A percentile compares a stretch with the other conserved stretches of the same genome.
Conservation (phyloP, 2,888 invertebrate genomes). For the Phoenoteleia sp. region DNA sequence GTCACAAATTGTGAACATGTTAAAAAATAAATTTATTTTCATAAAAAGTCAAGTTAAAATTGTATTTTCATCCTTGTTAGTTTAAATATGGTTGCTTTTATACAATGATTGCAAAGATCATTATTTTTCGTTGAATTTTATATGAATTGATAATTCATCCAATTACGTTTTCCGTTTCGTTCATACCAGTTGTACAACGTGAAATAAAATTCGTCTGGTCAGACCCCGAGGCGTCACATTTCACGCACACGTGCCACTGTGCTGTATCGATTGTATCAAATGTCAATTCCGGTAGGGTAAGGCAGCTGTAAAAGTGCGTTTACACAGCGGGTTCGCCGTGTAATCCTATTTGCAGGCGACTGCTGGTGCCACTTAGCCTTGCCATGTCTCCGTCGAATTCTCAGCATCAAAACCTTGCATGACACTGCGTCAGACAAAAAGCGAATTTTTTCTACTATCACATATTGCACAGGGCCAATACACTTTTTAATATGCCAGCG, state of each 20-base stretch:
- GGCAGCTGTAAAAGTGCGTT: slow-evolving; percentile 84
- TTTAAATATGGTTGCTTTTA: too few relatives aligned
- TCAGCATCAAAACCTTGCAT: neutral
- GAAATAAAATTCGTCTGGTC: slow-evolving; percentile 63
- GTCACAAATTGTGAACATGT: too few relatives aligned
- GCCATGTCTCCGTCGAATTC: slow-evolving; percentile 26
- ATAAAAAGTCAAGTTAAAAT: too few relatives aligned
- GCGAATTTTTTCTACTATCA: neutral
- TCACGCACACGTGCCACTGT: slow-evolving; percentile 73
- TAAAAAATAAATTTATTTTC: too few relatives aligned
- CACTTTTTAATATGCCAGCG: slow-evolving; percentile 7
- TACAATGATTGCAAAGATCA: neutral
- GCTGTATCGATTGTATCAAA: slow-evolving; percentile 86
- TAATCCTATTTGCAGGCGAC: slow-evolving; percentile 81
- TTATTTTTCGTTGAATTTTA: slow-evolving; percentile 25
- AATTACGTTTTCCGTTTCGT: slow-evolving; percentile 48
- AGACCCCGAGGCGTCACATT: slow-evolving; percentile 74
- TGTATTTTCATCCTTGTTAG: too few relatives aligned
- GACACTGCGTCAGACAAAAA: neutral
- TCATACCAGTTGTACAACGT: slow-evolving; percentile 45
- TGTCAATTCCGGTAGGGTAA: slow-evolving; percentile 84
- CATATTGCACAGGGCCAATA: neutral
- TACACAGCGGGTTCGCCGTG: slow-evolving; percentile 71
- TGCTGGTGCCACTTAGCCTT: slow-evolving; percentile 62
- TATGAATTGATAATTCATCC: slow-evolving; percentile 38